These are phyloP conservation scores for Acropora tenuis DNA, from an alignment of 64 coral and sea anemone species.

Conservation along the genomic window DNA sequence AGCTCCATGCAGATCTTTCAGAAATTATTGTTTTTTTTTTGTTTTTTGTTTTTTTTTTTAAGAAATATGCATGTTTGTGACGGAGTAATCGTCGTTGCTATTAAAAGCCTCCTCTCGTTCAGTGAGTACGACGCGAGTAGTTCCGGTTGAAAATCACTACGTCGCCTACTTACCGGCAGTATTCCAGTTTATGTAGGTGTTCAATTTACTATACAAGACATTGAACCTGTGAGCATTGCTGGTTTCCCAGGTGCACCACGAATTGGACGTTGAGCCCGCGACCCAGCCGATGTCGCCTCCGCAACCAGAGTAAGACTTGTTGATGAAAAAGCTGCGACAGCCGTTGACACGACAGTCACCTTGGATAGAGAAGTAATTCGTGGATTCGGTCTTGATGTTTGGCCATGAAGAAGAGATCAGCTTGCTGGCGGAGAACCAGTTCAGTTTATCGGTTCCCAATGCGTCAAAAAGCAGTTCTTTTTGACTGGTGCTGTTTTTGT, in stretches of 20 bases:
- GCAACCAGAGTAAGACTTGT: constrained; percentile 22
- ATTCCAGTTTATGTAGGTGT: constrained; percentile 30
- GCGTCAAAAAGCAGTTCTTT: constrained; percentile 32
- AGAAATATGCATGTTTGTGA: too few relatives aligned
- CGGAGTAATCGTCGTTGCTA: too few relatives aligned
- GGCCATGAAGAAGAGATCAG: constrained; percentile 20
- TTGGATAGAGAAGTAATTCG: constrained; percentile 14
- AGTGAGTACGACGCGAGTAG: not conserved
- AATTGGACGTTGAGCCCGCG: not conserved
- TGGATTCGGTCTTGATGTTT: constrained; percentile 21
- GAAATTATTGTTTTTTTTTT: too few relatives aligned
- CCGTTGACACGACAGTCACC: not conserved
- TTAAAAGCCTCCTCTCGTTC: not conserved
- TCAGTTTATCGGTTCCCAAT: constrained; percentile 5
- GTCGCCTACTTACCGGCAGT: not conserved
- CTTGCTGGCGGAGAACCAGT: constrained; percentile 6
- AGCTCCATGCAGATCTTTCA: too few relatives aligned
- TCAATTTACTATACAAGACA: constrained; percentile 26
- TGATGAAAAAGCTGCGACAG: constrained; percentile 49
- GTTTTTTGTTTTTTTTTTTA: too few relatives aligned
- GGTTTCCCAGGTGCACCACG: constrained; percentile 27
- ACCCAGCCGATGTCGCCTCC: not conserved
- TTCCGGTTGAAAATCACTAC: not conserved
- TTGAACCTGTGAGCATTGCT: not conserved
- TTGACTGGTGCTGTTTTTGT: not conserved